Percentiles rank a stretch among this genome's conserved stretches.
phyloP scores from a whole-genome alignment of 2,797 vertebrate species.

The Chloroceryle inda region DNA sequence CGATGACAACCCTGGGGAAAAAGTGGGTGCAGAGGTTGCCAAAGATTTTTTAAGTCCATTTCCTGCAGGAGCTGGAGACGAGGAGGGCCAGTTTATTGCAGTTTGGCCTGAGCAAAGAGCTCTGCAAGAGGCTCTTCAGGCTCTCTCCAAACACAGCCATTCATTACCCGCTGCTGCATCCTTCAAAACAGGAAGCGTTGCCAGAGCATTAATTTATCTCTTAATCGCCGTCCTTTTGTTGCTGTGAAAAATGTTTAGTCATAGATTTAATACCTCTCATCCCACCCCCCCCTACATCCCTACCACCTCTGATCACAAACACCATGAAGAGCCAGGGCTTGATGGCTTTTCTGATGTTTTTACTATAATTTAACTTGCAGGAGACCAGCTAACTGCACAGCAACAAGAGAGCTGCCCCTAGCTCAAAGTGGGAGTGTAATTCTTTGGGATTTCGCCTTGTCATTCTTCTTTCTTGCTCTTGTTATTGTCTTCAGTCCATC shows the following conservation, averaged over 20 bases:
- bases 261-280: conserved; percentile 71
- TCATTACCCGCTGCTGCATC: conserved; percentile 68
- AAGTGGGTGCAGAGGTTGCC: conserved; percentile 58
- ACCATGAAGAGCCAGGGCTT: conserved; percentile 27
- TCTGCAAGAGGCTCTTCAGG: conserved; percentile 58
- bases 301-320: conserved; percentile 62
- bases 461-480: conserved; percentile 68
- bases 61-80: conserved; percentile 66
- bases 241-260: conserved; percentile 74
- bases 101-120: conserved; percentile 29
- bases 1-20: conserved; percentile 47
- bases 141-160: conserved; percentile 59
- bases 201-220: conserved; percentile 78
- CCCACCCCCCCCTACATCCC: conserved; percentile 46
- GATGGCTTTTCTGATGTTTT: not conserved
- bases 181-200: conserved; percentile 78
- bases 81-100: conserved; percentile 41
- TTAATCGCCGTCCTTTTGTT: conserved; percentile 75
- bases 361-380: conserved; percentile 27
- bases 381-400: conserved; percentile 48
- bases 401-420: conserved; percentile 61
- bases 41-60: conserved; percentile 69
- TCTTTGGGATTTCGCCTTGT: conserved; percentile 73
- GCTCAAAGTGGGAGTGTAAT: conserved; percentile 61
- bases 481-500: conserved; percentile 52